A percentile compares a stretch with the other conserved stretches of the same genome.
phyloP scores from a whole-genome alignment of 2,113 vertebrate species.

The Myodes glareolus region DNA sequence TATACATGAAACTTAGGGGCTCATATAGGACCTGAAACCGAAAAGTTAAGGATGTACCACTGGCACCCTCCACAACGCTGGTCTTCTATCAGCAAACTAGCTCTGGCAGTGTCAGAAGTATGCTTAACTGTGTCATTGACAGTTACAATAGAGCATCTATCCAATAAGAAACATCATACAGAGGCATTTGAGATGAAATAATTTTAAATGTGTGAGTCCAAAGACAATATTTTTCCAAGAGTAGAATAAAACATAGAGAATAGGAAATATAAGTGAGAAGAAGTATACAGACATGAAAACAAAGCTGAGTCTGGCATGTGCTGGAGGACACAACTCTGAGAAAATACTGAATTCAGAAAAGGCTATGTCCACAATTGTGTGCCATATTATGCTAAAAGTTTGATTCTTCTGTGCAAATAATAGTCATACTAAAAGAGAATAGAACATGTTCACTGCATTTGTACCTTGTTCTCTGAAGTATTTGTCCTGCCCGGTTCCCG shows the following conservation, averaged over 20 bases:
- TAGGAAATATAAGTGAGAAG: background rate
- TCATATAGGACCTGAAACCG: background rate
- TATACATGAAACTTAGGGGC: background rate
- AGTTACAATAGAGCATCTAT: background rate
- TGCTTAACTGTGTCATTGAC: background rate
- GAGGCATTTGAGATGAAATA: background rate
- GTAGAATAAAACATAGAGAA: background rate
- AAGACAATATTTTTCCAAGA: background rate
- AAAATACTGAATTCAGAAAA: background rate
- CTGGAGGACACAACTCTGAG: background rate
- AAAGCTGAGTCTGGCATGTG: background rate
- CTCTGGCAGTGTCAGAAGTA: background rate
- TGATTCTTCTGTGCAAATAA: background rate
- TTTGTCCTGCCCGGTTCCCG: no score
- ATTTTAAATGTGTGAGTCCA: background rate
- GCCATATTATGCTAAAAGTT: background rate
- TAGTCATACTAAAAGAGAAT: background rate
- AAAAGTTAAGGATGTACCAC: background rate
- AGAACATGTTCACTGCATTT: background rate
- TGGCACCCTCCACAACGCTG: background rate
- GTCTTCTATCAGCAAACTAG: background rate
- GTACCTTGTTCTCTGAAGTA: no score
- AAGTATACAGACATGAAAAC: background rate
- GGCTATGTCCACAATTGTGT: accelerated
- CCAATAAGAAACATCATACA: background rate